Percentiles rank a stretch among this genome's conserved stretches.
Evolutionary conservation across 2,888 invertebrate genomes (phyloP).

Genomic region (Melanostoma scalare): DNA sequence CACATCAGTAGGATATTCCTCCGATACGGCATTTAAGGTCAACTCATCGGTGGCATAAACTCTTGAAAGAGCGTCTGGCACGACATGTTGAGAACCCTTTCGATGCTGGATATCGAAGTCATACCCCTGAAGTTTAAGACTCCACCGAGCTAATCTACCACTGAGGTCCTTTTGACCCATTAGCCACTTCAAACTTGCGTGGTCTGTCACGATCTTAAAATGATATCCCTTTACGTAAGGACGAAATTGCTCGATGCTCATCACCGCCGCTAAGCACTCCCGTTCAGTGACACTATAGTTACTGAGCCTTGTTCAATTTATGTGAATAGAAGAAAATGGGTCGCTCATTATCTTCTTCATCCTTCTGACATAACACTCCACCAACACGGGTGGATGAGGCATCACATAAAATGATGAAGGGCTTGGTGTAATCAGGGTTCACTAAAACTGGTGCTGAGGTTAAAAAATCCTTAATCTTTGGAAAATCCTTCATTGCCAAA

Average conservation of each 20-base stretch:
- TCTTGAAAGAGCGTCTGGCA: background rate
- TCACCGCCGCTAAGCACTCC: constrained; percentile 36
- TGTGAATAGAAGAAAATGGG: too few relatives aligned
- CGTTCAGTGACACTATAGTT: constrained; percentile 43
- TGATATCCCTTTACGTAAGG: constrained; percentile 66
- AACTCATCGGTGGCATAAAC: too few relatives aligned
- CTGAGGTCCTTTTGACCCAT: constrained; percentile 73
- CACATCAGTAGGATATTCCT: too few relatives aligned
- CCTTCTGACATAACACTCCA: too few relatives aligned
- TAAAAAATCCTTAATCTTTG: too few relatives aligned
- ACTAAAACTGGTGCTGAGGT: too few relatives aligned
- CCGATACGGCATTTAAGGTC: too few relatives aligned
- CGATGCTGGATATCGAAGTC: background rate
- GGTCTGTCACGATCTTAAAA: constrained; percentile 73
- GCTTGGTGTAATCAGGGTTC: too few relatives aligned
- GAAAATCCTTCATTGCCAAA: too few relatives aligned
- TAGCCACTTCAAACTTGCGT: constrained; percentile 74
- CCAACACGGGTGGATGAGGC: too few relatives aligned
- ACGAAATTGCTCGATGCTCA: constrained; percentile 37
- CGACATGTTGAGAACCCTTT: constrained; percentile 4
- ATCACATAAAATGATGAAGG: too few relatives aligned
- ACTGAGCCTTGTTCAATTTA: constrained; percentile 30
- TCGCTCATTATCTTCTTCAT: too few relatives aligned
- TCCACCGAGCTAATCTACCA: constrained; percentile 74
- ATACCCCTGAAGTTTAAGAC: constrained; percentile 69